Evolutionary conservation across 2,888 invertebrate genomes (phyloP).

Genomic region (Amphimallon solstitiale): DNA sequence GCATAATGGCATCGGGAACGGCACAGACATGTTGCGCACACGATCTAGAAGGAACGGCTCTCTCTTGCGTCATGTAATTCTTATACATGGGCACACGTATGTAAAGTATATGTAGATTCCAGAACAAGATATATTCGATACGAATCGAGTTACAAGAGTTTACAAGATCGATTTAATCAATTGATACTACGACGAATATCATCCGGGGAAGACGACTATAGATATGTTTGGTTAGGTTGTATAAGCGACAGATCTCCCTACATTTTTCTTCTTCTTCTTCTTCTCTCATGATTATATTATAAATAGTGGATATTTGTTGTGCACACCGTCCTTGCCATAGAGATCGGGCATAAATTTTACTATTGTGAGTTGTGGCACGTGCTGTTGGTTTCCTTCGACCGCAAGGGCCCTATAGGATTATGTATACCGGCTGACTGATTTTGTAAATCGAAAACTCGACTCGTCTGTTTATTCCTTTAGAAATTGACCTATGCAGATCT

Average conservation of each 20-base stretch:
- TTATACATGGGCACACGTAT: background rate
- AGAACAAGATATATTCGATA: conserved; percentile 39
- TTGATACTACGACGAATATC: conserved; percentile 44
- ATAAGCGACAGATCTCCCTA: too few relatives aligned
- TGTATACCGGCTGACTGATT: background rate
- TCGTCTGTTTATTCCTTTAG: background rate
- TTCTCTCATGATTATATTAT: conserved; percentile 4
- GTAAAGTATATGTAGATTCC: conserved; percentile 18
- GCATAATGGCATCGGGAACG: too few relatives aligned
- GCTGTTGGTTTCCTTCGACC: background rate
- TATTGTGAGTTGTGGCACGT: conserved; percentile 10
- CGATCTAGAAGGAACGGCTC: too few relatives aligned
- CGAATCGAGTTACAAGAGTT: conserved; percentile 39
- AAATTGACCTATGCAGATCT: background rate
- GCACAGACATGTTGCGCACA: too few relatives aligned
- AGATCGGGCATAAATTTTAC: conserved; percentile 30
- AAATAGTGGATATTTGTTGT: conserved; percentile 23
- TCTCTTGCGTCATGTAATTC: too few relatives aligned
- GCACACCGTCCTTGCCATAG: background rate
- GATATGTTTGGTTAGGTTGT: too few relatives aligned
- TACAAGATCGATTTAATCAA: conserved; percentile 44
- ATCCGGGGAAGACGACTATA: too few relatives aligned
- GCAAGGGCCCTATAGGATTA: too few relatives aligned
- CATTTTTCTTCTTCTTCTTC: too few relatives aligned
- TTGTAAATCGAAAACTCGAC: background rate